Evolutionary conservation across 2,888 invertebrate genomes (phyloP).

Genomic region (Eupithecia exiguata): DNA sequence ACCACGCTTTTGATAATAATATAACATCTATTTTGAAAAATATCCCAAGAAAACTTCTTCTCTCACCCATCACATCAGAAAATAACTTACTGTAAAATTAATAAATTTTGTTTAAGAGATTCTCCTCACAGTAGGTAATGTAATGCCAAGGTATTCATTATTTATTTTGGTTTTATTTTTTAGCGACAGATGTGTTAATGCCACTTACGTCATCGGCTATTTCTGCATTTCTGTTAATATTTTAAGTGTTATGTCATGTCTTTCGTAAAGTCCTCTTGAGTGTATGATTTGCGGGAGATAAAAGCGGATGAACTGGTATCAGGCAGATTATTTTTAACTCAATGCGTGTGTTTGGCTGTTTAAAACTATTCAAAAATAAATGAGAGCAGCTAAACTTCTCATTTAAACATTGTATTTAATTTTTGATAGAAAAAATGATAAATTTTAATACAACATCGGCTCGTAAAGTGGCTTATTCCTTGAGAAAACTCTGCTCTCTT

Average conservation of each 20-base stretch:
- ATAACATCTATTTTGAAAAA: background rate
- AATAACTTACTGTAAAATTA: slow-evolving; percentile 25
- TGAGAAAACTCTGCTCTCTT: too few species aligned
- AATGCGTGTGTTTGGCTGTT: background rate
- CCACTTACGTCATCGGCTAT: slow-evolving; percentile 35
- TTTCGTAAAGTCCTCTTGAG: slow-evolving; percentile 28
- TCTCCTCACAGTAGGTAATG: slow-evolving; percentile 10
- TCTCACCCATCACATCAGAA: slow-evolving; percentile 29
- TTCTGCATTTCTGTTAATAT: slow-evolving; percentile 33
- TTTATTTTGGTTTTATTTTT: slow-evolving; percentile 29
- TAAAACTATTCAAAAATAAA: background rate
- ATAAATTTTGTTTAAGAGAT: slow-evolving; percentile 10
- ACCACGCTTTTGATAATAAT: slow-evolving; percentile 52
- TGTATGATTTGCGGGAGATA: slow-evolving; percentile 22
- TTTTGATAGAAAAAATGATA: background rate
- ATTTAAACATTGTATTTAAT: background rate
- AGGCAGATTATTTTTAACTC: background rate
- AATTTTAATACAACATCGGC: slow-evolving; percentile 3
- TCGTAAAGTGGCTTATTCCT: too few species aligned
- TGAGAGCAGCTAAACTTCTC: background rate
- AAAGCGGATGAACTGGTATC: slow-evolving; percentile 20
- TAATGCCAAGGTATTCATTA: slow-evolving; percentile 29
- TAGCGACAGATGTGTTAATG: slow-evolving; percentile 35
- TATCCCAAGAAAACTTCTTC: slow-evolving; percentile 36
- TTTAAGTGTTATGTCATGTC: slow-evolving; percentile 34